Evolutionary conservation across 1,140 invertebrate species (phyloP), one percentile per base, ranked within the genome.

Genomic region (Pseudomyrmex concolor): DNA sequence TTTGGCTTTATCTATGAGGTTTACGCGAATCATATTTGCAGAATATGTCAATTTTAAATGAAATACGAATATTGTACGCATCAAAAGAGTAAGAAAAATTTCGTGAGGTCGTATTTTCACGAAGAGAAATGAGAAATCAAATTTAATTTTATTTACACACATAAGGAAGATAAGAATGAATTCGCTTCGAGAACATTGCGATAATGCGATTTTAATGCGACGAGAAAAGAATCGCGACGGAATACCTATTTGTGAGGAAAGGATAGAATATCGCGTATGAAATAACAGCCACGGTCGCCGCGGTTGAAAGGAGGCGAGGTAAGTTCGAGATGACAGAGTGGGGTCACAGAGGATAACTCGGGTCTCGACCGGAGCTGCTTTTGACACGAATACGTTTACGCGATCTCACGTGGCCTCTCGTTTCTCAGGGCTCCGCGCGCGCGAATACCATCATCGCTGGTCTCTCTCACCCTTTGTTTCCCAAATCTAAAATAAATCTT

Each of bases 331-430:
- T 91, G 91, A 91, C 89, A 89, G 91, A 92, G 92, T 89, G 87
- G 91, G 92, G 92, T 93, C 92, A 25, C 62, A 92, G 85, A 93
- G 92, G 92, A 93, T 93, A 93, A 93, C 92, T 90, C 90, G 91
- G 92, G 92, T 93, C 91, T 84, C 88, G 92, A 91, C 92, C 91
- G 91, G 89, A 86, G 89, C 85, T 91, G 90, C 91, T 91, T 93
- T 93, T 93, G 92, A 93, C 92, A 93, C 91, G 90, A 92, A 92
- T 93, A 93, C 92, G 90, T 92, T 93, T 92, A 93, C 90, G 88
- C 83, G 89, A 91, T 92, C 76, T 71, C 89, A 82, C 90, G 90
- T 90, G 87, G 86, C 91, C 88, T 89, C 83, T 85, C 91, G 88
- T 92, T 92, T 90, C 89, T 91, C 91, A 86, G 84, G 81, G 59